Evolutionary conservation across 2,113 vertebrate genomes (phyloP).

Genomic region (Mormyrus lacerda): DNA sequence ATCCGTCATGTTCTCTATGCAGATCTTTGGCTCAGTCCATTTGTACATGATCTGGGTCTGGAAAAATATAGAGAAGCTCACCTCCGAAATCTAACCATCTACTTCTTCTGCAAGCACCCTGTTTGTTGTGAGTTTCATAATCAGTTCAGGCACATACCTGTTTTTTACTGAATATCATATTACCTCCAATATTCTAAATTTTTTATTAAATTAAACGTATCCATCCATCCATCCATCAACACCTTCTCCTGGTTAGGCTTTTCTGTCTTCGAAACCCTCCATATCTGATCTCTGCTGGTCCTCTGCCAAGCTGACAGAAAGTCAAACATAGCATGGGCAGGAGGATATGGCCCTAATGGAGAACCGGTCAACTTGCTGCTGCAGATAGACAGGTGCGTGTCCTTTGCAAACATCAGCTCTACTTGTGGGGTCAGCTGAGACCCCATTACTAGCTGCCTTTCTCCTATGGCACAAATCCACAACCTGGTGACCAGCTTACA

Average conservation of each 20-base stretch:
- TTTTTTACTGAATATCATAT: not conserved
- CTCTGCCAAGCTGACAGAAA: not conserved
- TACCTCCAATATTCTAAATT: not conserved
- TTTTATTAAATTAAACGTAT: not conserved
- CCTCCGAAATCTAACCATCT: not conserved
- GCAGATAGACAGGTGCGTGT: not conserved
- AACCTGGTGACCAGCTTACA: no score
- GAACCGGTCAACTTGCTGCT: not conserved
- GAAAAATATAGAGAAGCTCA: constrained; percentile 14
- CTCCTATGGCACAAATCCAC: not conserved
- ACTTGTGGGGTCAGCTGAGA: not conserved
- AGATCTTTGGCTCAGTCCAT: constrained; percentile 93
- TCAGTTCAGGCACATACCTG: not conserved
- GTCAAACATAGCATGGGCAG: not conserved
- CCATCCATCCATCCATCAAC: not conserved
- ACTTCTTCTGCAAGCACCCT: not conserved
- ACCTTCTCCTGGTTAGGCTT: not conserved
- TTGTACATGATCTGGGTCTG: constrained; percentile 90
- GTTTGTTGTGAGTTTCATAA: not conserved
- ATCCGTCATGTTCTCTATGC: constrained; percentile 67
- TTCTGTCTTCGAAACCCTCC: not conserved
- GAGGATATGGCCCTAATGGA: not conserved
- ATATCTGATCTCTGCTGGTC: not conserved
- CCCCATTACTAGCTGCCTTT: not conserved
- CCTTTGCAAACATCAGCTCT: not conserved